Evolutionary conservation across 2,113 vertebrate species (phyloP).

Genomic region (Trachemys scripta): DNA sequence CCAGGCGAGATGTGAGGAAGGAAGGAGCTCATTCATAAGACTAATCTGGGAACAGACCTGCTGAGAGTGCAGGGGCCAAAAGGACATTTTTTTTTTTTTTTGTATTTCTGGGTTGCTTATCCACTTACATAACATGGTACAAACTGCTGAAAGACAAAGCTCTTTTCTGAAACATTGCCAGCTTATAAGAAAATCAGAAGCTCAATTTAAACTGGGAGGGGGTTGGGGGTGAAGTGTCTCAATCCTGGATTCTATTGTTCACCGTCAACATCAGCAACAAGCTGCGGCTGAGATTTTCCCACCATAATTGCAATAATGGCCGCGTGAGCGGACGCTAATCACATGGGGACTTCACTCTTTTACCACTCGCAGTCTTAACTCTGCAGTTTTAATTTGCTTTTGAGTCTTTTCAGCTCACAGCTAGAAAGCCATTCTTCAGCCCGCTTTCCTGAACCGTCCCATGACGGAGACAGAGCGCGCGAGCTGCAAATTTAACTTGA

Average conservation of each 20-base stretch:
- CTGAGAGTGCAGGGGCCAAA: fast-evolving
- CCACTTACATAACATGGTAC: background rate
- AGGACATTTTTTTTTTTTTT: background rate
- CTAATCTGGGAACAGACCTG: fast-evolving
- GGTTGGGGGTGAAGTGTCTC: fast-evolving
- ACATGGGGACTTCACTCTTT: background rate
- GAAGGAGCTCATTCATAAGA: background rate
- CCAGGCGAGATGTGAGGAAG: background rate
- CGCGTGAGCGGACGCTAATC: too few species aligned
- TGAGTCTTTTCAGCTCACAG: background rate
- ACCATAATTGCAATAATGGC: background rate
- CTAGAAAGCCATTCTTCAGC: background rate
- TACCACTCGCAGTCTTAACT: fast-evolving
- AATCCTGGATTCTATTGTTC: background rate
- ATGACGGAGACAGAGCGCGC: fast-evolving
- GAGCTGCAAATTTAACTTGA: background rate
- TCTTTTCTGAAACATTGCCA: fast-evolving
- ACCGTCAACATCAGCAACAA: background rate
- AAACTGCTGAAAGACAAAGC: background rate
- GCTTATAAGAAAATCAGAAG: background rate
- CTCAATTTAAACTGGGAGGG: background rate
- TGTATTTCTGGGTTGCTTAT: fast-evolving
- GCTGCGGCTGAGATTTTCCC: background rate
- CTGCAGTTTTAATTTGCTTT: fast-evolving
- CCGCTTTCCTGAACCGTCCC: background rate